phyloP scores from a whole-genome alignment of 2,888 invertebrate species.

The Dascillus cervinus region DNA sequence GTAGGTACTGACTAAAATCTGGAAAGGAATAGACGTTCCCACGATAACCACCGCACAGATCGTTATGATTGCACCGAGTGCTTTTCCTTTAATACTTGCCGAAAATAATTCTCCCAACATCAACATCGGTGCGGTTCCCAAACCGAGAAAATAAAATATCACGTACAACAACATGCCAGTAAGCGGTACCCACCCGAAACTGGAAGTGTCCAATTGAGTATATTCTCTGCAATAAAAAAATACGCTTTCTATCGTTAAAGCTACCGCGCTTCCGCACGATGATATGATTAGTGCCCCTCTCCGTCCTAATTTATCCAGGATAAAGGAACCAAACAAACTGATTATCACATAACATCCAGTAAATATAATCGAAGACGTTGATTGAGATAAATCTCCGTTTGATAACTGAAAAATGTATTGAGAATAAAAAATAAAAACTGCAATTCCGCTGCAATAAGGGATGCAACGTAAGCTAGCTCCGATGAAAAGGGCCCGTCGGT shows the following conservation, averaged over 20 bases:
- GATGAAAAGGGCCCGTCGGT: slow-evolving; percentile 54
- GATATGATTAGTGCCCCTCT: slow-evolving; percentile 54
- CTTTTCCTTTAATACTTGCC: slow-evolving; percentile 45
- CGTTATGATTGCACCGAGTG: slow-evolving; percentile 45
- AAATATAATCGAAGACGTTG: slow-evolving; percentile 49
- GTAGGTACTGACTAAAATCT: slow-evolving; percentile 46
- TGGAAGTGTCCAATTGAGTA: slow-evolving; percentile 26
- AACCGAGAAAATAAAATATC: slow-evolving; percentile 43
- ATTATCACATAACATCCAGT: slow-evolving; percentile 50
- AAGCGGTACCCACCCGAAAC: slow-evolving; percentile 44
- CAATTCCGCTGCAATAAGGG: slow-evolving; percentile 54
- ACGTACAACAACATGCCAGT: slow-evolving; percentile 45
- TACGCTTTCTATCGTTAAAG: slow-evolving; percentile 34
- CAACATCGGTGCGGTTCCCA: slow-evolving; percentile 44
- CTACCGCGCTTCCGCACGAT: slow-evolving; percentile 30
- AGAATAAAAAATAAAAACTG: slow-evolving; percentile 52
- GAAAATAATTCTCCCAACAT: slow-evolving; percentile 47
- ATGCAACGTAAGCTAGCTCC: slow-evolving; percentile 50
- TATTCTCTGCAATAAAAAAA: slow-evolving; percentile 39
- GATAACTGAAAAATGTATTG: slow-evolving; percentile 51
- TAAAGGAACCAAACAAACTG: slow-evolving; percentile 46
- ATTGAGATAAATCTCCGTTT: slow-evolving; percentile 40
- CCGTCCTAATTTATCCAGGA: slow-evolving; percentile 56
- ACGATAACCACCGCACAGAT: slow-evolving; percentile 42
- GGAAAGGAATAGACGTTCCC: slow-evolving; percentile 40